phyloP scores from a whole-genome alignment of 2,113 vertebrate genomes.

The Helogale parvula region DNA sequence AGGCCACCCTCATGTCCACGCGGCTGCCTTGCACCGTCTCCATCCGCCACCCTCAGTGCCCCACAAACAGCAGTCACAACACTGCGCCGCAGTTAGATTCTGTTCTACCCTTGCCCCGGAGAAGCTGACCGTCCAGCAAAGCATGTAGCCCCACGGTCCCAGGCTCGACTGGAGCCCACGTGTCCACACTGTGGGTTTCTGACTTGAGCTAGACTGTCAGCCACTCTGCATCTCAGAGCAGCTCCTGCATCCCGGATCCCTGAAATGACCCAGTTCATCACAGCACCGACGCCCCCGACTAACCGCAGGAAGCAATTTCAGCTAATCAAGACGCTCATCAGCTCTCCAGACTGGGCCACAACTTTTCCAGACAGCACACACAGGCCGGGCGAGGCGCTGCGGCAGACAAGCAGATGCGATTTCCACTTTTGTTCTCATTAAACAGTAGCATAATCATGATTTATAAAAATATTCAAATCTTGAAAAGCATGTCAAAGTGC shows the following conservation, averaged over 20 bases:
- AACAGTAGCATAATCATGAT: constrained; percentile 74
- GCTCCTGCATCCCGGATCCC: background rate
- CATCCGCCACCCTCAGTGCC: background rate
- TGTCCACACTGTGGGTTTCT: background rate
- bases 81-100: background rate
- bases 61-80: background rate
- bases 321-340: constrained; percentile 72
- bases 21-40: accelerated
- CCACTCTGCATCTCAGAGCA: background rate
- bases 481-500: constrained; percentile 75
- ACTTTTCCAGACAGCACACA: constrained; percentile 69
- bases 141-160: background rate
- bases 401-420: constrained; percentile 68
- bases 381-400: constrained; percentile 31
- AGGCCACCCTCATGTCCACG: accelerated
- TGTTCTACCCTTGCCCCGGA: background rate
- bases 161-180: accelerated
- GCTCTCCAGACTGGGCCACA: constrained; percentile 59
- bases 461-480: constrained; percentile 75
- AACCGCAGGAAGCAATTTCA: constrained; percentile 74
- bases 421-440: constrained; percentile 74
- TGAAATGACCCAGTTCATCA: constrained; percentile 56
- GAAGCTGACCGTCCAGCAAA: background rate
- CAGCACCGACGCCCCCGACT: constrained; percentile 6
- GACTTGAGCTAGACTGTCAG: background rate